Percentiles rank a stretch among this genome's conserved stretches.
phyloP scores from a whole-genome alignment of 2,888 invertebrate species.

The Lathronympha strigana region DNA sequence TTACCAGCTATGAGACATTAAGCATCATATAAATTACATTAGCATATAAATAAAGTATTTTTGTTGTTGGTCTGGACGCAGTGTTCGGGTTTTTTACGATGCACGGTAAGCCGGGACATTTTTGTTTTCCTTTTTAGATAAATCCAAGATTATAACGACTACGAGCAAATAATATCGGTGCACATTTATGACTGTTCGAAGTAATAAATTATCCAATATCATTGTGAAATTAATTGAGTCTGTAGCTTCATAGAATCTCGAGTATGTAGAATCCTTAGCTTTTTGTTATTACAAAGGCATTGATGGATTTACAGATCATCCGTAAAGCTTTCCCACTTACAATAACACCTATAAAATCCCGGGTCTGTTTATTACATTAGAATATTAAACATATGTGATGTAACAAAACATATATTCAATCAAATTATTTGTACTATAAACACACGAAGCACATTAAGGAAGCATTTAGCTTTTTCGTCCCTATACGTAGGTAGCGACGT shows the following conservation, averaged over 20 bases:
- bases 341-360: too few relatives aligned
- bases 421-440: slow-evolving; percentile 19
- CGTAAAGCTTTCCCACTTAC: not conserved
- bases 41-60: slow-evolving; percentile 85
- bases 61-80: slow-evolving; percentile 75
- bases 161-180: slow-evolving; percentile 81
- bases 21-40: slow-evolving; percentile 85
- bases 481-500: slow-evolving; percentile 19
- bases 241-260: not conserved
- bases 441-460: slow-evolving; percentile 28
- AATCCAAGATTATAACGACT: slow-evolving; percentile 81
- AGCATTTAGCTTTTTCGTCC: slow-evolving; percentile 5
- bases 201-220: slow-evolving; percentile 80
- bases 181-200: slow-evolving; percentile 81
- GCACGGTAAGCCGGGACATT: slow-evolving; percentile 74
- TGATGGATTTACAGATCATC: not conserved
- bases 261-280: not conserved
- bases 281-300: not conserved
- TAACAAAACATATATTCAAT: too few relatives aligned
- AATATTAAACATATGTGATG: too few relatives aligned
- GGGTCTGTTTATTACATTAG: too few relatives aligned
- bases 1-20: slow-evolving; percentile 83
- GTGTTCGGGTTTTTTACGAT: slow-evolving; percentile 78
- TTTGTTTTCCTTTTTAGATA: slow-evolving; percentile 82
- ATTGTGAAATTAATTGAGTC: slow-evolving; percentile 75